Evolutionary conservation across 1,140 invertebrate species (phyloP).

Genomic region (Apis cerana): DNA sequence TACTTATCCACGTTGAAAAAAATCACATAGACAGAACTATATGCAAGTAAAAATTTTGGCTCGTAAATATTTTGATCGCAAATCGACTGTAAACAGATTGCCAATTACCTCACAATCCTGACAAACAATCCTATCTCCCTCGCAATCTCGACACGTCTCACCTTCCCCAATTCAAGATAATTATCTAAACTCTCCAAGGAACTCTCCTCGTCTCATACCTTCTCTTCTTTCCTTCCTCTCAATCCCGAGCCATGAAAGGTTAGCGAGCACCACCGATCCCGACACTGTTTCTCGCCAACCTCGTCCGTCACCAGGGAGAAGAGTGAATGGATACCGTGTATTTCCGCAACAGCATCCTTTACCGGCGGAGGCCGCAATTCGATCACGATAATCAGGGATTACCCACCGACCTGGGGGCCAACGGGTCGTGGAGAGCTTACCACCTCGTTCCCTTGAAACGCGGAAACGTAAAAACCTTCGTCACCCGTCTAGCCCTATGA

Average conservation of each 20-base stretch:
- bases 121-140: neutral
- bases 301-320: constrained; percentile 47
- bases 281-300: constrained; percentile 28
- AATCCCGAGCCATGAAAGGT: neutral
- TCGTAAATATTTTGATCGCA: too few species aligned
- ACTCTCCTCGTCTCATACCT: too few species aligned
- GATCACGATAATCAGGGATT: constrained; percentile 69
- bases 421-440: constrained; percentile 45
- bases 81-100: too few species aligned
- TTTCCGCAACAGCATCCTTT: constrained; percentile 26
- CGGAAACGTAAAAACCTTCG: constrained; percentile 65
- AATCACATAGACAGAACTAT: too few species aligned
- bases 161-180: neutral
- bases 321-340: constrained; percentile 38
- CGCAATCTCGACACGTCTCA: neutral
- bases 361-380: constrained; percentile 55
- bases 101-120: neutral
- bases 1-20: too few species aligned
- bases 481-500: constrained; percentile 59
- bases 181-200: neutral
- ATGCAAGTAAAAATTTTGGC: too few species aligned
- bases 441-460: constrained; percentile 47
- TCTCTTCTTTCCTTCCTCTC: neutral
- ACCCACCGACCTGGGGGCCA: constrained; percentile 36
- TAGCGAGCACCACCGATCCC: neutral